Evolutionary conservation across 1,140 invertebrate genomes (phyloP).

Genomic region (Chymomyza costata): DNA sequence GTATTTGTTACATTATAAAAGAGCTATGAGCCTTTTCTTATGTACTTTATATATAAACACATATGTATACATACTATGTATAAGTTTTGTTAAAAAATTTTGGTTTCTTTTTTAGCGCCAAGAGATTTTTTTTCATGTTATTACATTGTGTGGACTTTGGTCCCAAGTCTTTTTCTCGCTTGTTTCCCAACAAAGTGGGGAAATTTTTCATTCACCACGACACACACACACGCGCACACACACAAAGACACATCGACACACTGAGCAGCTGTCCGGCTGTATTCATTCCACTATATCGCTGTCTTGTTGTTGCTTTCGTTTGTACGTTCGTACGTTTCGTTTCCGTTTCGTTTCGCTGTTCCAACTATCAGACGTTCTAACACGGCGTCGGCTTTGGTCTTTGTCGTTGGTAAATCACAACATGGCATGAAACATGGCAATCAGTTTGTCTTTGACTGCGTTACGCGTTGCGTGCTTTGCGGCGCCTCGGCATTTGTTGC

Average conservation of each 20-base stretch:
- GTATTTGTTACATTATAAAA: too few species aligned
- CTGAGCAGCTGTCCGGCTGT: slow-evolving; percentile 41
- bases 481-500: slow-evolving; percentile 19
- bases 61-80: too few species aligned
- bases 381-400: slow-evolving; percentile 29
- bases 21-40: too few species aligned
- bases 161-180: not conserved
- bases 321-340: slow-evolving; percentile 23
- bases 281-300: too few species aligned
- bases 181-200: slow-evolving; percentile 8
- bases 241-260: slow-evolving; percentile 46
- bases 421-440: slow-evolving; percentile 65
- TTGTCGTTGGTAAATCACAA: slow-evolving; percentile 67
- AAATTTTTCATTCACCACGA: slow-evolving; percentile 27
- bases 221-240: not conserved
- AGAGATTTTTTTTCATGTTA: too few species aligned
- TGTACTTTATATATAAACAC: too few species aligned
- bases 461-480: slow-evolving; percentile 64
- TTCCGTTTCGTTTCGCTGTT: slow-evolving; percentile 28
- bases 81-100: too few species aligned
- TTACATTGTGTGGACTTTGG: too few species aligned
- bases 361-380: too few species aligned
- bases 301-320: slow-evolving; percentile 12
- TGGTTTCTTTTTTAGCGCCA: too few species aligned
- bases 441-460: slow-evolving; percentile 70